Evolutionary conservation across 2,888 invertebrate genomes (phyloP).

Genomic region (Nymphalis urticae): DNA sequence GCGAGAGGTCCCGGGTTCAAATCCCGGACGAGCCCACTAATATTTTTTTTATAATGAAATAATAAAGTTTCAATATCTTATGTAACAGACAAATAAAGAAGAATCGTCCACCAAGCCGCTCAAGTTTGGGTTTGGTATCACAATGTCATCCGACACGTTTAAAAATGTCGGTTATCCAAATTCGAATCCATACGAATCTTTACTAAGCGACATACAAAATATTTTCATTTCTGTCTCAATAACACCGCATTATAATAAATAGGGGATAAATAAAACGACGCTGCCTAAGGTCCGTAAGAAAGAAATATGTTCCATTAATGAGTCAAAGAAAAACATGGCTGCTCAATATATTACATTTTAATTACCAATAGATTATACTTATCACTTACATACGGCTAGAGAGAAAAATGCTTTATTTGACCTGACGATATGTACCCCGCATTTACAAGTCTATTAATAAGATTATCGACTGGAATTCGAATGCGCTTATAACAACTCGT

Average conservation of each 20-base stretch:
- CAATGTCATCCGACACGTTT: too few species aligned
- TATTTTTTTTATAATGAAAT: background rate
- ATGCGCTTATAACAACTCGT: background rate
- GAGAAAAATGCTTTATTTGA: slow-evolving; percentile 68
- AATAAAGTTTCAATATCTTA: too few species aligned
- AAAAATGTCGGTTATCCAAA: background rate
- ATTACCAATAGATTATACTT: slow-evolving; percentile 79
- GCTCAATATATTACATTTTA: slow-evolving; percentile 73
- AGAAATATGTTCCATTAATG: slow-evolving; percentile 72
- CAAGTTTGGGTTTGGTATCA: too few species aligned
- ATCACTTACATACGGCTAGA: slow-evolving; percentile 54
- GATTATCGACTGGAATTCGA: slow-evolving; percentile 47
- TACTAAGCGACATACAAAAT: slow-evolving; percentile 21
- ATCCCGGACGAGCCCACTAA: slow-evolving; percentile 80
- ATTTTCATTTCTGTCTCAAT: slow-evolving; percentile 38
- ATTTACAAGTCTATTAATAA: slow-evolving; percentile 73
- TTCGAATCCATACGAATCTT: background rate
- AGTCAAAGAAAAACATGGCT: slow-evolving; percentile 64
- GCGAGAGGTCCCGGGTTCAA: slow-evolving; percentile 83
- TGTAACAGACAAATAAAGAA: too few species aligned
- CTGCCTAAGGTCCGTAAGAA: slow-evolving; percentile 61
- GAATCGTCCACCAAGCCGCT: too few species aligned
- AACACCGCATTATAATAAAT: slow-evolving; percentile 48
- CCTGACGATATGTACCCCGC: slow-evolving; percentile 63
- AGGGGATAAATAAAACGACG: slow-evolving; percentile 54